Base-by-base conservation (phyloP, 2,888 invertebrate genomes). In the Tyria jacobaeae region DNA sequence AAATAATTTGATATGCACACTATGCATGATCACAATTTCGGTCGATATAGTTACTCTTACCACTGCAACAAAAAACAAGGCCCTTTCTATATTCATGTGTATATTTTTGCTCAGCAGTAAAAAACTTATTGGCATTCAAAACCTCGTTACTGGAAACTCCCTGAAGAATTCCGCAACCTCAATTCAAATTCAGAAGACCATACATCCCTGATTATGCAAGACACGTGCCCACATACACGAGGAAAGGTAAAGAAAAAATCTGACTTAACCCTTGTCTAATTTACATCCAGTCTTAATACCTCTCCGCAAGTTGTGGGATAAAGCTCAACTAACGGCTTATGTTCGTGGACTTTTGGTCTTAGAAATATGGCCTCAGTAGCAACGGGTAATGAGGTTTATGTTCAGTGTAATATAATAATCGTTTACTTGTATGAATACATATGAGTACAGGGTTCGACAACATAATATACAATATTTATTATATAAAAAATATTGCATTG, bases 241-340 rank as follows among this genome's bases (percentile, higher is more conserved):
- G 14, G 39, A 31, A 62, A 55, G 12, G 25, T 41, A 48, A n/a
- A 35, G 7, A 59, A 70, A 79, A 77, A 71, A 64, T 63, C 62
- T 57, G 57, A 53, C 59, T 61, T 57, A 66, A 76, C 68, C 75
- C 68, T 73, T 72, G 73, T 77, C 75, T 82, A 79, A 84, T 85
- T 85, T 84, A 79, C 80, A 83, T 84, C 62, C 77, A 79, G 73
- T 79, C 78, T 82, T 84, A 82, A 83, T 79, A 77, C 81, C 78
- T 62, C 64, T 77, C 73, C 65, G 65, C 78, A 71, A 79, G 77
- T 80, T 76, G 68, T 64, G 71, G 72, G 84, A 83, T 83, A 82
- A 76, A 80, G 76, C 71, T 74, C 59, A 66, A 79, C 78, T 83
- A 80, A 81, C 76, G 80, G 80, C 75, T 83, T 82, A 80, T 58